These are phyloP conservation scores for Akabosia matsudoensis DNA, from an alignment of 1,140 invertebrate genomes.

Conservation along the genomic window DNA sequence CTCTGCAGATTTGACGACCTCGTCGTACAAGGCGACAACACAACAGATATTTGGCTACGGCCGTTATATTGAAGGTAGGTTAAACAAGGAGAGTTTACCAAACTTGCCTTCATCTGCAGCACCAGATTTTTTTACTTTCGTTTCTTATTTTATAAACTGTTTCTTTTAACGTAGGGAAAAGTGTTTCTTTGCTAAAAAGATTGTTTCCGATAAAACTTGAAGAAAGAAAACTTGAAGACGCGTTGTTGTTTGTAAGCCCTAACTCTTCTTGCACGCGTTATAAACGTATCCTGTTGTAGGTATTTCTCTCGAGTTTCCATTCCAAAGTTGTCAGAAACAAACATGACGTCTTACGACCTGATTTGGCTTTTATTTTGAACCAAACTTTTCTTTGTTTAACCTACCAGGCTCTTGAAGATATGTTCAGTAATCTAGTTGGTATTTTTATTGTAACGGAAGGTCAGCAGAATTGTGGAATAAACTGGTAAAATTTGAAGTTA, in stretches of 20 bases:
- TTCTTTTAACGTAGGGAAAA: too few relatives aligned
- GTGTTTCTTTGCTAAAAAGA: not conserved
- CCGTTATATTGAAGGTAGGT: conserved; percentile 38
- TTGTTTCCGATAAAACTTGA: too few relatives aligned
- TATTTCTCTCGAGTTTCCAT: too few relatives aligned
- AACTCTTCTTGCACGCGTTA: not conserved
- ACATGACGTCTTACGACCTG: not conserved
- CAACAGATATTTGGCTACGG: conserved; percentile 43
- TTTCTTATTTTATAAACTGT: not conserved
- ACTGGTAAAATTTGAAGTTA: not conserved
- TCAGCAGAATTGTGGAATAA: not conserved
- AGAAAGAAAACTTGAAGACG: not conserved
- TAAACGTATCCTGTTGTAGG: too few relatives aligned
- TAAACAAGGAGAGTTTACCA: conserved; percentile 28
- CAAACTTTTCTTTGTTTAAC: conserved; percentile 16
- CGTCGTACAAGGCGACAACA: conserved; percentile 39
- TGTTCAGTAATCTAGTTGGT: too few relatives aligned
- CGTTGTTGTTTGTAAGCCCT: not conserved
- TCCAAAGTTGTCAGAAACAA: not conserved
- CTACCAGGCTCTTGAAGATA: conserved; percentile 8
- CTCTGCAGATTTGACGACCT: conserved; percentile 32
- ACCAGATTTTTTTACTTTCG: not conserved
- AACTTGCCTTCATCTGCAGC: conserved; percentile 6
- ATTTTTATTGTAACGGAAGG: too few relatives aligned
- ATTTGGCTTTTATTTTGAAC: too few relatives aligned